Conservation (phyloP, 1,140 invertebrate genomes). For the Drosophila sproati region DNA sequence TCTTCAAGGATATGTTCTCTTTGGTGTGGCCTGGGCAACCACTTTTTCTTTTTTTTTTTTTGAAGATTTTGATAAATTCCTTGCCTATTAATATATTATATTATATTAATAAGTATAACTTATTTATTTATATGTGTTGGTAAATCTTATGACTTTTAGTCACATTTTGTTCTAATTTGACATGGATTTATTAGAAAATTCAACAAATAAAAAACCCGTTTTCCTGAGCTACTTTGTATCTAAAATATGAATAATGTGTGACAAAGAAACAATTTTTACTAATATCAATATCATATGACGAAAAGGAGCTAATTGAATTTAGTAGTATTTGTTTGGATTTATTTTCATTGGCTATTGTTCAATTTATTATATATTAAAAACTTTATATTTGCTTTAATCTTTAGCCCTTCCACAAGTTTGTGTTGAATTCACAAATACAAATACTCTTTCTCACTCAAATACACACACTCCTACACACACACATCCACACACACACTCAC, state of each 20-base stretch:
- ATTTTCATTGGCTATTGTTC: constrained; percentile 31
- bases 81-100: too few relatives aligned
- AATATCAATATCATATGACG: background rate
- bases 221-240: background rate
- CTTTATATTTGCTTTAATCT: constrained; percentile 70
- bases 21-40: too few relatives aligned
- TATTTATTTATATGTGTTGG: background rate
- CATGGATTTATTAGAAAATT: background rate
- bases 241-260: background rate
- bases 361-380: constrained; percentile 56
- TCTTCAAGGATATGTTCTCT: too few relatives aligned
- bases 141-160: background rate
- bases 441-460: constrained; percentile 11
- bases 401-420: constrained; percentile 71
- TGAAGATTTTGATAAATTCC: too few relatives aligned
- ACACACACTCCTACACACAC: constrained; percentile 4
- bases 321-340: constrained; percentile 47
- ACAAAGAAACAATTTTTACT: background rate
- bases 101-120: background rate
- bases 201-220: background rate
- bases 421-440: constrained; percentile 34
- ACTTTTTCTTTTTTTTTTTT: too few relatives aligned
- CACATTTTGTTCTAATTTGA: background rate
- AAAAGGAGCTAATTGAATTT: constrained; percentile 67
- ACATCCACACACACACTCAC: constrained; percentile 19